A percentile compares a stretch with the other conserved stretches of the same genome.
Conservation (phyloP, 1,140 invertebrate genomes). For the Proctacanthus coquilletti region DNA sequence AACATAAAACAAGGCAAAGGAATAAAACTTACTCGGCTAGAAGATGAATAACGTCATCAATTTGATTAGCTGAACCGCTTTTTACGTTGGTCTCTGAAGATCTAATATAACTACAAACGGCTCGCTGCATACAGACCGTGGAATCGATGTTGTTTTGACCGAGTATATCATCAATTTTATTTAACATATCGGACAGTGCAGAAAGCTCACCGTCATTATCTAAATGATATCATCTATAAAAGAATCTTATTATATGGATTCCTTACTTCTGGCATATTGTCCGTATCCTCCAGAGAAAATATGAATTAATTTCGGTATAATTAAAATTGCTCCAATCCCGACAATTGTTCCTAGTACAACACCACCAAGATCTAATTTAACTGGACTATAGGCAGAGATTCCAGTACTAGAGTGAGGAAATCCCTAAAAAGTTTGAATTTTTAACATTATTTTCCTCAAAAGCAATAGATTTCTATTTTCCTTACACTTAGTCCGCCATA, state of each 20-base stretch:
- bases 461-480: neutral
- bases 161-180: slow-evolving; percentile 52
- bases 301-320: slow-evolving; percentile 60
- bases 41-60: slow-evolving; percentile 48
- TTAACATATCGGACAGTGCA: slow-evolving; percentile 46
- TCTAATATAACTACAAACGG: slow-evolving; percentile 58
- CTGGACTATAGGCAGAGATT: slow-evolving; percentile 41
- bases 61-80: slow-evolving; percentile 41
- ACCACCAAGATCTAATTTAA: slow-evolving; percentile 70
- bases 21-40: slow-evolving; percentile 39
- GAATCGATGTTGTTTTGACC: slow-evolving; percentile 61
- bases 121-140: slow-evolving; percentile 57
- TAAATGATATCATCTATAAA: neutral
- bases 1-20: neutral
- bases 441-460: neutral
- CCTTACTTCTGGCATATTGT: slow-evolving; percentile 52
- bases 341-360: slow-evolving; percentile 59
- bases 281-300: slow-evolving; percentile 50
- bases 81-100: slow-evolving; percentile 45
- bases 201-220: slow-evolving; percentile 43
- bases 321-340: slow-evolving; percentile 58
- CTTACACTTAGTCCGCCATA: slow-evolving; percentile 24
- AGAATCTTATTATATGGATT: neutral
- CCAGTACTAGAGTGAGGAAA: slow-evolving; percentile 32
- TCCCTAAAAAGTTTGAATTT: slow-evolving; percentile 11